Conservation (phyloP, 2,113 vertebrate species). For the Proterorhinus semilunaris region DNA sequence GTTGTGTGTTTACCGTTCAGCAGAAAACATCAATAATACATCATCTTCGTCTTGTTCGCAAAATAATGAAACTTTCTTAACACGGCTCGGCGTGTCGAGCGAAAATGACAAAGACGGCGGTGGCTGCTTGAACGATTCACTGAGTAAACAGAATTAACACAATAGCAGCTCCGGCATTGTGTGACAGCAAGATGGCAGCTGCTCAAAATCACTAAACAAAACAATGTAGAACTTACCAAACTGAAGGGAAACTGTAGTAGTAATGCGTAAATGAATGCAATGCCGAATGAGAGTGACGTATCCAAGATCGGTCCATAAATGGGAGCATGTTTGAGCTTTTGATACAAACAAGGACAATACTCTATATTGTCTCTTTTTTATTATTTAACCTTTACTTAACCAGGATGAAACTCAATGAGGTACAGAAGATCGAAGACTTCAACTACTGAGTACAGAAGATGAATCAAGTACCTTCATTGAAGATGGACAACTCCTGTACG, state of each 20-base stretch:
- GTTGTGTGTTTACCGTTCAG: background rate
- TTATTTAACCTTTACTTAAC: no score
- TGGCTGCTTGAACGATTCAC: background rate
- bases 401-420: no score
- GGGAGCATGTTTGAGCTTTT: no score
- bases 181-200: slow-evolving; percentile 7
- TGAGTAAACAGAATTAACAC: slow-evolving; percentile 17
- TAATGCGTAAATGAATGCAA: background rate
- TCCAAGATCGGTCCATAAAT: no score
- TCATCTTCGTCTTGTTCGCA: background rate
- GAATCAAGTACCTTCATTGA: no score
- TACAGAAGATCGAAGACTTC: no score
- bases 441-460: no score
- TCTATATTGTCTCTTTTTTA: no score
- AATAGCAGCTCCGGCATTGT: slow-evolving; percentile 21
- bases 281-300: no score
- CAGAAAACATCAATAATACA: slow-evolving; percentile 4
- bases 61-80: slow-evolving; percentile 7
- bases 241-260: background rate
- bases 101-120: slow-evolving; percentile 2
- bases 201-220: slow-evolving; percentile 23
- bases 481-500: no score
- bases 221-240: background rate
- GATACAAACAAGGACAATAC: no score
- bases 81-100: background rate